A percentile compares a stretch with the other conserved stretches of the same genome.
Evolutionary conservation across 2,888 invertebrate species (phyloP).

Genomic region (Plagiodera versicolora): DNA sequence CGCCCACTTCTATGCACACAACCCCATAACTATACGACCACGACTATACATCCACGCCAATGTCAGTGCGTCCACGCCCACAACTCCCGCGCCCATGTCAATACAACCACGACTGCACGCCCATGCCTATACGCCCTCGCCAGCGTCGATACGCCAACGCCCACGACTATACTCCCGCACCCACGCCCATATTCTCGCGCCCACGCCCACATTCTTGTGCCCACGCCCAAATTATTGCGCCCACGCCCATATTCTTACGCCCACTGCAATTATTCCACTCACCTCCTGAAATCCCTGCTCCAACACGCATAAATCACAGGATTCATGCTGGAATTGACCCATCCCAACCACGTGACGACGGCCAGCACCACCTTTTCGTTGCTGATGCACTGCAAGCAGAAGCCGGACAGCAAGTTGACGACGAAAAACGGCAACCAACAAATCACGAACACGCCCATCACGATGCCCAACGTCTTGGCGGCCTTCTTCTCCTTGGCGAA

Average conservation of each 20-base stretch:
- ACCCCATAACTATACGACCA: no score
- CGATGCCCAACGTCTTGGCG: constrained; percentile 88
- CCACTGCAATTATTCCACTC: constrained; percentile 45
- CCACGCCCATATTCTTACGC: not conserved
- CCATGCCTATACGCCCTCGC: no score
- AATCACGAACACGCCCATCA: constrained; percentile 95
- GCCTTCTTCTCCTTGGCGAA: constrained; percentile 98
- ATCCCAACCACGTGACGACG: constrained; percentile 91
- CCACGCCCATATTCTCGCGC: no score
- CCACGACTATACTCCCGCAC: no score
- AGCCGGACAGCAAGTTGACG: constrained; percentile 87
- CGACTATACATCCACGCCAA: no score
- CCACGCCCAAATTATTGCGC: not conserved
- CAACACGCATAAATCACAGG: constrained; percentile 98
- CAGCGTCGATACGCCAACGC: no score
- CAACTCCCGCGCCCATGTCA: no score
- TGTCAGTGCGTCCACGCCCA: no score
- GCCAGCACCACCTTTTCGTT: constrained; percentile 86
- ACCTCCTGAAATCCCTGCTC: constrained; percentile 95
- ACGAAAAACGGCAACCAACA: constrained; percentile 99
- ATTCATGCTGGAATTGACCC: constrained; percentile 96
- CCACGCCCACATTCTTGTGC: no score
- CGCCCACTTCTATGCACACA: no score
- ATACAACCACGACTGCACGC: no score
- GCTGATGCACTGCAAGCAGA: constrained; percentile 84